Evolutionary conservation across 2,113 vertebrate species (phyloP), one percentile per base, ranked within the genome.

Genomic region (Rhadina sibilatrix): DNA sequence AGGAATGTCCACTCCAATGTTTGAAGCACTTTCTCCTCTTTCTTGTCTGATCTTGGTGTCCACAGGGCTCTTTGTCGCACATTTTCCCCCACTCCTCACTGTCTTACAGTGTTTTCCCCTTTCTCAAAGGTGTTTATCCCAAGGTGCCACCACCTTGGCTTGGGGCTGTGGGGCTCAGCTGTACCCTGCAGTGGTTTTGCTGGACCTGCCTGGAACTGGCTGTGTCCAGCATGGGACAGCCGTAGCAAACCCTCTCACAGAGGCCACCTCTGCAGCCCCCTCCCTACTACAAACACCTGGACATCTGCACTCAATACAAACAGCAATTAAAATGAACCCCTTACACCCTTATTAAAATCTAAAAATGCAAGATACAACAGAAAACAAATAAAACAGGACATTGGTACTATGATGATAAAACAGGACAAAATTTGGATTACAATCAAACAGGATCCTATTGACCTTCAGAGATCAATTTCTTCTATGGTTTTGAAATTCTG

Each of bases 201-300:
- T 53, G 27, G n/a, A 72, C 22, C 30, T 86, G 6, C 24, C 9
- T 60, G 53, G 33, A 68, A 12, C 46, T 40, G n/a, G 12, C 23
- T 60, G 46, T 33, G 15, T 30, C 63, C 11, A 2, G 33, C 19
- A 52, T 0, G 4, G 42, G 53, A 33, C 38, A 83, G 24, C 12
- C 50, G 12, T 4, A 5, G 14, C 20, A 21, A 23, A 59, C 14
- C 10, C 12, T 24, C 28, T 30, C 47, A 49, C 21, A 12, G 20
- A 23, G 14, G 42, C 11, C 4, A 0, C 28, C 15, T 33, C 15
- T 54, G 12, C 21, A 65, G 15, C 5, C 19, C 6, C 9, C 8
- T 4, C 6, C 9, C 8, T 4, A 0, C 24, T n/a, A 5, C 20
- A 12, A 37, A 22, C 2, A 17, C 2, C 12, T 38, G 28, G 25